A percentile compares a stretch with the other conserved stretches of the same genome.
These are phyloP conservation scores for Lasiommata megera DNA, from an alignment of 2,888 invertebrate species.

Conservation along the genomic window DNA sequence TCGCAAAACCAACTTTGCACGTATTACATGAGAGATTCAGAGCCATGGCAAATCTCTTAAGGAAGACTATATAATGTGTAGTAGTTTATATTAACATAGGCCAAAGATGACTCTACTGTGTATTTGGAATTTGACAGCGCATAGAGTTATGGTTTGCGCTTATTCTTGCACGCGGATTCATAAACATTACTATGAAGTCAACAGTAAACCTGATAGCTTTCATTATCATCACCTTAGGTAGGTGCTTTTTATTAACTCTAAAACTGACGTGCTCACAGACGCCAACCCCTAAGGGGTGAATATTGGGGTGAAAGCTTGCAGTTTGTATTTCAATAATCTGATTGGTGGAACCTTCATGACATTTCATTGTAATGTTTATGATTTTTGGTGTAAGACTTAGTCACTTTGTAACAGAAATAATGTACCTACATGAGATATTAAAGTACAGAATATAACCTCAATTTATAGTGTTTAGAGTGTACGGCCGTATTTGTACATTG, in stretches of 20 bases:
- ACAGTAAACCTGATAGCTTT: not conserved
- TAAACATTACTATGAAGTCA: not conserved
- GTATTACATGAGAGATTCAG: too few relatives aligned
- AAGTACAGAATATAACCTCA: constrained; percentile 40
- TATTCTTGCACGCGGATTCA: not conserved
- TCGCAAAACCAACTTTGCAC: too few relatives aligned
- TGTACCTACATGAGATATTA: constrained; percentile 27
- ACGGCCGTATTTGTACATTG: constrained; percentile 33
- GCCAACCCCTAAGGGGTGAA: too few relatives aligned
- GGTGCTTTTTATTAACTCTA: too few relatives aligned
- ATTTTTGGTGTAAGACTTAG: constrained; percentile 3
- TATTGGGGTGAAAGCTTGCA: too few relatives aligned
- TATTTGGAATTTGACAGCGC: constrained; percentile 19
- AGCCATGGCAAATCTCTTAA: too few relatives aligned
- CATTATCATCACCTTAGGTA: too few relatives aligned
- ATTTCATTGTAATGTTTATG: not conserved
- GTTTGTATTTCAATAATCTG: too few relatives aligned
- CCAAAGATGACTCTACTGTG: constrained; percentile 27
- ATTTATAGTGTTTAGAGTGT: constrained; percentile 26
- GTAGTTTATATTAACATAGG: constrained; percentile 28
- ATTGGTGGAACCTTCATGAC: not conserved
- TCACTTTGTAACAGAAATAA: constrained; percentile 17
- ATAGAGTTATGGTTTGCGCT: constrained; percentile 17
- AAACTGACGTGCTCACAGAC: too few relatives aligned
- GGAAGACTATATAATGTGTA: not conserved